phyloP scores from a whole-genome alignment of 2,888 invertebrate genomes.

The Mythimna albipuncta region DNA sequence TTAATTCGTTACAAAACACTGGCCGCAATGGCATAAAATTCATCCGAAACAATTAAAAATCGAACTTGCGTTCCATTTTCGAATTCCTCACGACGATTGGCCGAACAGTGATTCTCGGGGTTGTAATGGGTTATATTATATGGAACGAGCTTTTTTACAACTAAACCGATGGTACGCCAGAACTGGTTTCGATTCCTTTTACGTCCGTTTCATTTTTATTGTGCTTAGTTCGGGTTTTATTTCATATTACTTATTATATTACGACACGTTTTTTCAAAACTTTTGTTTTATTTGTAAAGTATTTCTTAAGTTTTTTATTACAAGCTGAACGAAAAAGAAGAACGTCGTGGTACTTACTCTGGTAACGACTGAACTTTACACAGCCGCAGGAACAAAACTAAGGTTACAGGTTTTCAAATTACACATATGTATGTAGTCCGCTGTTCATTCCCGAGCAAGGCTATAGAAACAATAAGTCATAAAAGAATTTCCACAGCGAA shows the following conservation, averaged over 20 bases:
- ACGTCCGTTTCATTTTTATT: conserved; percentile 85
- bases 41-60: conserved; percentile 87
- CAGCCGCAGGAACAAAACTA: conserved; percentile 56
- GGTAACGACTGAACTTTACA: conserved; percentile 58
- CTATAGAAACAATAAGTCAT: conserved; percentile 87
- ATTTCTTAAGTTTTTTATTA: conserved; percentile 57
- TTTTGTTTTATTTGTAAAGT: conserved; percentile 68
- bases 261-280: conserved; percentile 79
- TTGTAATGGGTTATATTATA: conserved; percentile 90
- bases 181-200: conserved; percentile 87
- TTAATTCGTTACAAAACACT: conserved; percentile 78
- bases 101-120: conserved; percentile 86
- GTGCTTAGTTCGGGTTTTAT: conserved; percentile 84
- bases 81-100: conserved; percentile 84
- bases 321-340: conserved; percentile 46
- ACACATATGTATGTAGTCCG: conserved; percentile 71
- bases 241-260: conserved; percentile 85
- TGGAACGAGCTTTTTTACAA: conserved; percentile 89
- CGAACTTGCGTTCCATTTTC: conserved; percentile 85
- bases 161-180: conserved; percentile 86
- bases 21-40: conserved; percentile 75
- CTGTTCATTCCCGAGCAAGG: conserved; percentile 76
- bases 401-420: conserved; percentile 68
- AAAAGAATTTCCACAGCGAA: conserved; percentile 84
- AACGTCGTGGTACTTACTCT: conserved; percentile 50